Conservation (phyloP, 2,113 vertebrate genomes). For the Gyps fulvus region DNA sequence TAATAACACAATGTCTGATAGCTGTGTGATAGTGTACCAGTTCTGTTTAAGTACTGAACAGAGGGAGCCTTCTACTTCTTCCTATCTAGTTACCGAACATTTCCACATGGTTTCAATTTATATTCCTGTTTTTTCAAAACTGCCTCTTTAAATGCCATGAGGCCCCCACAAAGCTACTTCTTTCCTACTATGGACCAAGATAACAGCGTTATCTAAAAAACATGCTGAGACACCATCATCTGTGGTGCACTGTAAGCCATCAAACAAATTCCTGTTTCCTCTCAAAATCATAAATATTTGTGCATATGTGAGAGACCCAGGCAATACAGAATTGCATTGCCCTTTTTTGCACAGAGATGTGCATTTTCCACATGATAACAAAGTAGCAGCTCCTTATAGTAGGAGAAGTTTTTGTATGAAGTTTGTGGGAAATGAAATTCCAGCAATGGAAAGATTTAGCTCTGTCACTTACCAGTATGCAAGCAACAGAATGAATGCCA, state of each 20-base stretch:
- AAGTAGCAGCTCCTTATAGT: background rate
- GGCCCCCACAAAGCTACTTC: background rate
- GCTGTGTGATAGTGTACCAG: background rate
- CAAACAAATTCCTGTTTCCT: background rate
- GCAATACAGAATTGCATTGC: background rate
- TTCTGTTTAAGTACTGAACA: background rate
- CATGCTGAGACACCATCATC: background rate
- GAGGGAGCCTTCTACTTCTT: background rate
- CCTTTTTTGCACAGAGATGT: background rate
- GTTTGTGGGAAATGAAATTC: conserved; percentile 22
- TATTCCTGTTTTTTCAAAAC: background rate
- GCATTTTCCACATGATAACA: background rate
- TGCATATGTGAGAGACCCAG: background rate
- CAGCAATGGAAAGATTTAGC: background rate
- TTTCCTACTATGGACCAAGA: background rate
- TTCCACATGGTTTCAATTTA: background rate
- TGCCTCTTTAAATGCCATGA: background rate
- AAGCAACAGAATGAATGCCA: conserved; percentile 15
- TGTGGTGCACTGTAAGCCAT: background rate
- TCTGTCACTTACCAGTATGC: conserved; percentile 13
- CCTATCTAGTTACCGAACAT: background rate
- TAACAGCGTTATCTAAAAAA: background rate
- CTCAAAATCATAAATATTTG: conserved; percentile 14
- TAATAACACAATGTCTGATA: background rate
- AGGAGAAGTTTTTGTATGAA: background rate